These are phyloP conservation scores for Anastrepha obliqua DNA, from an alignment of 1,140 invertebrate species.

Conservation along the genomic window DNA sequence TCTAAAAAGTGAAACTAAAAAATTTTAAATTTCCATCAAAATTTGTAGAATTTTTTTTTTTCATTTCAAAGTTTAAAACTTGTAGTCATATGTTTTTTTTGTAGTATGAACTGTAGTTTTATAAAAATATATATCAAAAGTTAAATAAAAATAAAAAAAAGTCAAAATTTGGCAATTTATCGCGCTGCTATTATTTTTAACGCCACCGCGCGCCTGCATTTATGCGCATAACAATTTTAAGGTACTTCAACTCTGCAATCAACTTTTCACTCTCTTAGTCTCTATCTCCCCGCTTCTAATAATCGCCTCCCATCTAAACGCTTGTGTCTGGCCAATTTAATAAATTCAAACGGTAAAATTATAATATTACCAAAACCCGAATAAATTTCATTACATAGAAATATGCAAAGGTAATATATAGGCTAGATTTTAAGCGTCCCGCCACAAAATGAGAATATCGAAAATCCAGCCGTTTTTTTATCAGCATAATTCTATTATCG, in stretches of 20 bases:
- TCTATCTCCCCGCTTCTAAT: neutral
- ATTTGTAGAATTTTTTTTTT: too few relatives aligned
- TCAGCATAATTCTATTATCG: constrained; percentile 37
- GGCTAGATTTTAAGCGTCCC: neutral
- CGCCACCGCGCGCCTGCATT: too few relatives aligned
- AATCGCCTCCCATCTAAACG: neutral
- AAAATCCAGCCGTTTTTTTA: neutral
- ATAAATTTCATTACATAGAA: constrained; percentile 16
- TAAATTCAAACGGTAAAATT: neutral
- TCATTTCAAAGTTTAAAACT: too few relatives aligned
- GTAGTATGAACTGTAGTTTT: too few relatives aligned
- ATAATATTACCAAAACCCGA: neutral
- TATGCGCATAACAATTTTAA: neutral
- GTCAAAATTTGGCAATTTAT: too few relatives aligned
- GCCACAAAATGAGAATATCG: neutral
- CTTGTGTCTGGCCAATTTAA: neutral
- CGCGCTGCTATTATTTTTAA: too few relatives aligned
- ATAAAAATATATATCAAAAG: too few relatives aligned
- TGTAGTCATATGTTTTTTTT: too few relatives aligned
- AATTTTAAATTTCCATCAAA: too few relatives aligned
- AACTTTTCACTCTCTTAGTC: neutral
- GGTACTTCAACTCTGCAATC: neutral
- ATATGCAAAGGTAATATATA: neutral
- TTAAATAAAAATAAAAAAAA: too few relatives aligned
- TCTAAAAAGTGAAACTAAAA: too few relatives aligned